A percentile compares a stretch with the other conserved stretches of the same genome.
Evolutionary conservation across 2,113 vertebrate genomes (phyloP).

Genomic region (Equus quagga): DNA sequence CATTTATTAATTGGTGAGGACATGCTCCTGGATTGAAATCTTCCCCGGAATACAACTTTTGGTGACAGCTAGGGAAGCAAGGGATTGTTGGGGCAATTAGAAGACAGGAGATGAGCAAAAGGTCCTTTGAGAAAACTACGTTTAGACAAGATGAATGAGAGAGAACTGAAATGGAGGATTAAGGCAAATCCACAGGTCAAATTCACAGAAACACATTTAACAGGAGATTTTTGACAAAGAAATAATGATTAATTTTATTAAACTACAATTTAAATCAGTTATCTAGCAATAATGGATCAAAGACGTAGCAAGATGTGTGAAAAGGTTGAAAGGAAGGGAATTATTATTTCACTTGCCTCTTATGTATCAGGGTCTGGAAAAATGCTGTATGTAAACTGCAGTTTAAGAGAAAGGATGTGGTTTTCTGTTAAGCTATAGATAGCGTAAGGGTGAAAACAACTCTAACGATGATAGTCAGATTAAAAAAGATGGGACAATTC

Average conservation of each 20-base stretch:
- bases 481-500: neutral
- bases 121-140: neutral
- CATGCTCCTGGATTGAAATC: neutral
- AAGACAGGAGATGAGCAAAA: neutral
- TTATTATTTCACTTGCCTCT: neutral
- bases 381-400: neutral
- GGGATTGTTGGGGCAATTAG: neutral
- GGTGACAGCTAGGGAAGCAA: neutral
- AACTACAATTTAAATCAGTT: neutral
- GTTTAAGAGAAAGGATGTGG: neutral
- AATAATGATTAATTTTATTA: conserved; percentile 4
- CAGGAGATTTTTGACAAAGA: neutral
- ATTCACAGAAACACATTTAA: neutral
- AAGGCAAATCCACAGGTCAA: neutral
- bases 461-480: neutral
- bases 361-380: neutral
- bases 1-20: neutral
- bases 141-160: neutral
- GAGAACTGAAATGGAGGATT: neutral
- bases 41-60: neutral
- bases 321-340: neutral
- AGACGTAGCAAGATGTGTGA: neutral
- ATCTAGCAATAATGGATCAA: neutral
- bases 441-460: neutral
- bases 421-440: neutral